Evolutionary conservation across 2,888 invertebrate species (phyloP), one percentile per base, ranked within the genome.

Genomic region (Pycnomerus fuliginosus): DNA sequence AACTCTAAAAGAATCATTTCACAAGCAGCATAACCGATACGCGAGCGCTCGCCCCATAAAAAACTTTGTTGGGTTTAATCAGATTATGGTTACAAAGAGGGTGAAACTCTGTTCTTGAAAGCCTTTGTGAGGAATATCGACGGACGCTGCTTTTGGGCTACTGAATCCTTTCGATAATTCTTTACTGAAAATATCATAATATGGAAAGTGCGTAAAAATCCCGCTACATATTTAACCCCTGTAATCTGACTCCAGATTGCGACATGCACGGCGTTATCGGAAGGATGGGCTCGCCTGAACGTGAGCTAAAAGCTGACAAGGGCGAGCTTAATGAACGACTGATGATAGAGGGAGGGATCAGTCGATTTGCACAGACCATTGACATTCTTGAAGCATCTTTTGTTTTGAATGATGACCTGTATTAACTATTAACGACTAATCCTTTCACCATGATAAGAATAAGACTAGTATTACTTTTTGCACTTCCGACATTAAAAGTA

Each of bases 61-160:
- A 53, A 53, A 55, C 50, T 48, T 52, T 53, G 42, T 48, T 49
- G 38, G 46, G 36, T 53, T 48, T 55, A 55, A 55, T 55, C 50
- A 49, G 53, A 55, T 55, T 53, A 47, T 48, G 48, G 46, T 37
- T 48, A 51, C 50, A 53, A 53, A 53, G 42, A 35, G 41, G 33
- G 50, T 44, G 43, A 46, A 43, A 50, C 50, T 44, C 50, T 47
- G 47, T 35, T 47, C 47, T 37, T 50, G 50, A 50, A 50, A 47
- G 46, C 36, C 42, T 43, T 43, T 43, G 42, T 43, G 36, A 36
- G 35, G 36, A 36, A 28, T 28, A 43, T 43, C 36, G 42, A 43
- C 42, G 36, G 35, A 30, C 36, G 36, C 20, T 31, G 42, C 42
- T 43, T 43, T 43, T 43, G 42, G 35, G 42, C 36, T 16, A 36